Evolutionary conservation across 2,113 vertebrate species (phyloP).

Genomic region (Loxodonta africana): DNA sequence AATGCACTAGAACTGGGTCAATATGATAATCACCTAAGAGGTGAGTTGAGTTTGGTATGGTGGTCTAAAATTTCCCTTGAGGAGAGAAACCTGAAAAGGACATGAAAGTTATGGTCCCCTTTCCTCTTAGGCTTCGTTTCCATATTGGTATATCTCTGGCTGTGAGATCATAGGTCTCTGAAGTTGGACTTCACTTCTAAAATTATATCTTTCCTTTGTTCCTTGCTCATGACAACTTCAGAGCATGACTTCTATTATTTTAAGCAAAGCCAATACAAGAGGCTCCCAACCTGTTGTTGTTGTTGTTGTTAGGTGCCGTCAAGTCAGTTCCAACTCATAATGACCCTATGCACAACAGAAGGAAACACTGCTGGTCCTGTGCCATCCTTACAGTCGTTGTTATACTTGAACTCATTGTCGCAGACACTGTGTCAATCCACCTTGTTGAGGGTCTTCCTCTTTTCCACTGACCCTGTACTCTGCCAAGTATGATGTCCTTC

Average conservation of each 20-base stretch:
- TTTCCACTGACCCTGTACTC: no score
- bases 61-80: neutral
- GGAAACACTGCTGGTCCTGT: no score
- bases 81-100: neutral
- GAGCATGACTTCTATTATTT: conserved; percentile 41
- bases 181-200: conserved; percentile 35
- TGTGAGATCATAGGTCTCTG: neutral
- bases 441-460: no score
- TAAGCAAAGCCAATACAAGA: neutral
- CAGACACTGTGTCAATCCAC: no score
- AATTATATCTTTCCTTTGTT: neutral
- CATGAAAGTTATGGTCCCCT: neutral
- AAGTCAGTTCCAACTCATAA: no score
- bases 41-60: neutral
- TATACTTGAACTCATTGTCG: no score
- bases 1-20: neutral
- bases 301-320: no score
- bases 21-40: neutral
- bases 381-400: no score
- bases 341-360: no score
- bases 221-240: neutral
- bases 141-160: neutral
- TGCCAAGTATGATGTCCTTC: no score
- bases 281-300: neutral
- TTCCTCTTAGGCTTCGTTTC: neutral